Conservation (phyloP, 1,140 invertebrate genomes). For the Pararge aegeria region DNA sequence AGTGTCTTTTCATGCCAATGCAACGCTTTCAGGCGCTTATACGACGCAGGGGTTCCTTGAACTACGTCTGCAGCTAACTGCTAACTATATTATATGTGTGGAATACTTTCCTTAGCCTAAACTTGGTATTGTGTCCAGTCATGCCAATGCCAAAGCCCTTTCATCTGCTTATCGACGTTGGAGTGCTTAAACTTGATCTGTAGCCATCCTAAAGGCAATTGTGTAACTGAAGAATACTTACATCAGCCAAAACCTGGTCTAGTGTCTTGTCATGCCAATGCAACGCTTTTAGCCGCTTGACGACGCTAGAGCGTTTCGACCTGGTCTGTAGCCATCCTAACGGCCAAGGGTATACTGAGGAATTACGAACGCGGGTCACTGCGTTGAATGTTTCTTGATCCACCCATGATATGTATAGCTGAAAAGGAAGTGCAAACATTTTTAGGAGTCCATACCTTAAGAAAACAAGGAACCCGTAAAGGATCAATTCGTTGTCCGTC, state of each 20-base stretch:
- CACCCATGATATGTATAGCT: constrained; percentile 93
- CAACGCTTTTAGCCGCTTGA: constrained; percentile 86
- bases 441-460: too few species aligned
- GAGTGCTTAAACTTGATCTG: constrained; percentile 90
- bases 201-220: constrained; percentile 92
- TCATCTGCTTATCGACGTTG: constrained; percentile 85
- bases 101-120: too few species aligned
- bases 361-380: constrained; percentile 92
- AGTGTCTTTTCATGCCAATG: constrained; percentile 84
- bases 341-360: constrained; percentile 96
- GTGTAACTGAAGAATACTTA: constrained; percentile 52
- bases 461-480: too few species aligned
- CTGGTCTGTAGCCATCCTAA: constrained; percentile 91
- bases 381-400: constrained; percentile 88
- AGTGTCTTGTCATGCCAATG: constrained; percentile 90
- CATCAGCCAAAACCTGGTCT: constrained; percentile 86
- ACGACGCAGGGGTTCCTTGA: too few species aligned
- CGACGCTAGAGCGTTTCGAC: constrained; percentile 86
- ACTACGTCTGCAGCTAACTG: too few species aligned
- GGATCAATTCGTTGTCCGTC: too few species aligned
- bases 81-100: too few species aligned
- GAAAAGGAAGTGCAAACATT: constrained; percentile 31
- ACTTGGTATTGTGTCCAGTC: too few species aligned
- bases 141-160: too few species aligned
- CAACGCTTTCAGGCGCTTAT: constrained; percentile 86